Evolutionary conservation across 1,140 invertebrate genomes (phyloP).

Genomic region (Varroa destructor): DNA sequence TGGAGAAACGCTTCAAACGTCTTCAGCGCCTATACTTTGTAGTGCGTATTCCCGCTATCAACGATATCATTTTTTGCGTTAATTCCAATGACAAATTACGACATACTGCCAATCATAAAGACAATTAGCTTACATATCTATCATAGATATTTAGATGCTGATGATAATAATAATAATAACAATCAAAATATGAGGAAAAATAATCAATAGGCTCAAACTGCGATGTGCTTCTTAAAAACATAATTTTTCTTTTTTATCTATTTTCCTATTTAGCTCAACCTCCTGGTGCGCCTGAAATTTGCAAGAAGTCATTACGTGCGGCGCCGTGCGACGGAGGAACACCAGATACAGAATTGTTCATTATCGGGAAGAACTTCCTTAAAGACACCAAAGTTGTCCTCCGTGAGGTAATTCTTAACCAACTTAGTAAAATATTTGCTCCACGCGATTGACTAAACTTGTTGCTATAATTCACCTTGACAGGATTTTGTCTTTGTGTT

Average conservation of each 20-base stretch:
- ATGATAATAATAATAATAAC: background rate
- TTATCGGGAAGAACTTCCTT: conserved; percentile 89
- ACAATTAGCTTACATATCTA: too few species aligned
- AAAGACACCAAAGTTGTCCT: conserved; percentile 84
- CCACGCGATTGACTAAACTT: conserved; percentile 1
- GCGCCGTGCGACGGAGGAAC: conserved; percentile 60
- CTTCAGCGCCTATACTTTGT: conserved; percentile 84
- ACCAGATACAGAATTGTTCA: conserved; percentile 60
- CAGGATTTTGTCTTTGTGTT: too few species aligned
- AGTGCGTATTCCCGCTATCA: conserved; percentile 53
- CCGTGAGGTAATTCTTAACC: conserved; percentile 54
- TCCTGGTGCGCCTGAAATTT: conserved; percentile 84
- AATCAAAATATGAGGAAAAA: background rate
- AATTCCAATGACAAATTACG: too few species aligned
- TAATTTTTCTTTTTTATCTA: too few species aligned
- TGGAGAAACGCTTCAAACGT: conserved; percentile 71
- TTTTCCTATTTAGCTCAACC: conserved; percentile 62
- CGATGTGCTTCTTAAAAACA: too few species aligned
- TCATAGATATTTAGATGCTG: too few species aligned
- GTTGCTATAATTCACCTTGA: background rate
- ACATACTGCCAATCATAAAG: too few species aligned
- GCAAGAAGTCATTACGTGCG: conserved; percentile 70
- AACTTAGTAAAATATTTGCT: conserved; percentile 30
- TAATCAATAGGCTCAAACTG: too few species aligned
- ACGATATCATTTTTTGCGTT: background rate